Evolutionary conservation across 1,140 invertebrate genomes (phyloP).

Genomic region (Subanguina moxae): DNA sequence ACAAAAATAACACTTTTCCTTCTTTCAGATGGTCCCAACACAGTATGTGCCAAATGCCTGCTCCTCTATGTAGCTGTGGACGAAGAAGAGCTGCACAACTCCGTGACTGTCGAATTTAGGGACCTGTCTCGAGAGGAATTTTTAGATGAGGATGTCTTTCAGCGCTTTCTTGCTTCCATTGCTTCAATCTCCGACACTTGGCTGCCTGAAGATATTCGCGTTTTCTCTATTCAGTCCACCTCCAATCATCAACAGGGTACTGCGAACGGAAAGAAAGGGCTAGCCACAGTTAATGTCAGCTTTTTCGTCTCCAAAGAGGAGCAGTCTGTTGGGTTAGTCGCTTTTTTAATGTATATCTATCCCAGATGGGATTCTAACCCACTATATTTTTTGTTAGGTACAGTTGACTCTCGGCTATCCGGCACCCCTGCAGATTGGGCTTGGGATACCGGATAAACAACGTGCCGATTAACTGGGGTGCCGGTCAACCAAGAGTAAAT

Average conservation of each 20-base stretch:
- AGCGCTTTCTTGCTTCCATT: conserved; percentile 83
- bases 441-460: too few species aligned
- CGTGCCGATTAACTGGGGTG: too few species aligned
- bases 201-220: conserved; percentile 81
- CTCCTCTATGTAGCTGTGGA: conserved; percentile 70
- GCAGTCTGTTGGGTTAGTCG: conserved; percentile 67
- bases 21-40: conserved; percentile 64
- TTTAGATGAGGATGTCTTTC: conserved; percentile 75
- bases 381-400: too few species aligned
- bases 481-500: too few species aligned
- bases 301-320: conserved; percentile 72
- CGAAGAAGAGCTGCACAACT: conserved; percentile 88
- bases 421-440: too few species aligned
- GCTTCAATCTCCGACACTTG: conserved; percentile 82
- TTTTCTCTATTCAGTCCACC: conserved; percentile 13
- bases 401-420: too few species aligned
- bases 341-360: background rate
- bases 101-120: conserved; percentile 83
- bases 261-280: background rate
- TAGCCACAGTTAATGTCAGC: conserved; percentile 79
- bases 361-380: too few species aligned
- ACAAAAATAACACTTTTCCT: too few species aligned
- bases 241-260: background rate
- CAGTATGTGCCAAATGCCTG: conserved; percentile 66
- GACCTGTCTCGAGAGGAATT: conserved; percentile 90